A percentile compares a stretch with the other conserved stretches of the same genome.
Evolutionary conservation across 2,797 vertebrate species (phyloP).

Genomic region (Gallirallus australis): DNA sequence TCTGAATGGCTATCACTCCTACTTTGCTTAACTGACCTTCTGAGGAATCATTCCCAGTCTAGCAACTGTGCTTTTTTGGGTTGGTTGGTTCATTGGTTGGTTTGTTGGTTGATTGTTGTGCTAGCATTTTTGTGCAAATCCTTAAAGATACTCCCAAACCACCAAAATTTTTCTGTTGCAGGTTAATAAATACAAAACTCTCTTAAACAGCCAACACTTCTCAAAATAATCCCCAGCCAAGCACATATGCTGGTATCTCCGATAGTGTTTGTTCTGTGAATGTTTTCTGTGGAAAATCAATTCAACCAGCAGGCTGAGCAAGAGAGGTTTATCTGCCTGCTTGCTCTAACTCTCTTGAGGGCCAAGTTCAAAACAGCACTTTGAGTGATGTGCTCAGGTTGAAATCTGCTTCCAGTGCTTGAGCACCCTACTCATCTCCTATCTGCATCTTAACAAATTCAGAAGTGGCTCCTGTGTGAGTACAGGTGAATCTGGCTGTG

Average conservation of each 20-base stretch:
- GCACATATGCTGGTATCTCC: not conserved
- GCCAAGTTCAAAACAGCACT: not conserved
- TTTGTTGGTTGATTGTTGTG: not conserved
- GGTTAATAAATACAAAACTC: not conserved
- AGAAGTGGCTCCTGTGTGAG: conserved; percentile 7
- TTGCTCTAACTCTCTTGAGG: not conserved
- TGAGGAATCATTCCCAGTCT: not conserved
- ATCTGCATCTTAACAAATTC: conserved; percentile 30
- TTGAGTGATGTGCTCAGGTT: not conserved
- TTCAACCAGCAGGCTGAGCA: not conserved
- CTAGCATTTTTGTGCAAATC: not conserved
- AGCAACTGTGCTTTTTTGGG: not conserved
- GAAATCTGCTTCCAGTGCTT: conserved; percentile 24
- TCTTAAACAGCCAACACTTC: not conserved
- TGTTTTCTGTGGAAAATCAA: conserved; percentile 33
- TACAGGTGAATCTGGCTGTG: conserved; percentile 21
- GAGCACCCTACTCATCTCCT: not conserved
- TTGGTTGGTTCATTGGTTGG: not conserved
- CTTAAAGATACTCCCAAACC: not conserved
- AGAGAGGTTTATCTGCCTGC: not conserved
- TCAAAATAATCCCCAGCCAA: not conserved
- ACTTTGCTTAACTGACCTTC: not conserved
- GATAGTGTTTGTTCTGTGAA: not conserved
- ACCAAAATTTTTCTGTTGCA: not conserved
- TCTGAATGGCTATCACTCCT: not conserved